These are phyloP conservation scores for Caenorhabditis panamensis DNA, from an alignment of 2,888 invertebrate species.

Conservation along the genomic window DNA sequence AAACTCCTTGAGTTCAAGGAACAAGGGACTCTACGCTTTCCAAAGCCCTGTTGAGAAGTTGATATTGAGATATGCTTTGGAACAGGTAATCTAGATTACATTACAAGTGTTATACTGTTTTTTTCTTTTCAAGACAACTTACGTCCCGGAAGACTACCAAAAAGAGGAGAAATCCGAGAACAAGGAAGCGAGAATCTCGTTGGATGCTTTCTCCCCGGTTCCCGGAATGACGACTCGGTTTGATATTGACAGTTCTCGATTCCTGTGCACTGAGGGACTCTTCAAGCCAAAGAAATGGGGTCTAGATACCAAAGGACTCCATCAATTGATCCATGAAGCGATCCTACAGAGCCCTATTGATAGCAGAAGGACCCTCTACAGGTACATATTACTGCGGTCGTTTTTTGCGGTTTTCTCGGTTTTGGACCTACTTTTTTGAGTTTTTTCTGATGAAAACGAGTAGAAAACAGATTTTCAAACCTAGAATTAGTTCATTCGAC, in stretches of 20 bases:
- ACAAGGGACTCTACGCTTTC: constrained; percentile 81
- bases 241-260: constrained; percentile 82
- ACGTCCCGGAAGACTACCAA: constrained; percentile 83
- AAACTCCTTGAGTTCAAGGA: constrained; percentile 71
- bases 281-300: constrained; percentile 85
- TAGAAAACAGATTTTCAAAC: no score
- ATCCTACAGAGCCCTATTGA: constrained; percentile 85
- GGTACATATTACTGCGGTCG: no score
- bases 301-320: constrained; percentile 84
- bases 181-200: constrained; percentile 55
- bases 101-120: no score
- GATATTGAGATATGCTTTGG: constrained; percentile 83
- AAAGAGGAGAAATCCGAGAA: constrained; percentile 78
- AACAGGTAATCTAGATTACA: constrained; percentile 80
- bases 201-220: constrained; percentile 63
- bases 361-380: constrained; percentile 81
- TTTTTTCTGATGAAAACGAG: no score
- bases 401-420: no score
- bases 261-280: constrained; percentile 83
- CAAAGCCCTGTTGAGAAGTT: constrained; percentile 83
- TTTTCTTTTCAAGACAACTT: constrained; percentile 81
- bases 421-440: no score
- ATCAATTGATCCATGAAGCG: constrained; percentile 84
- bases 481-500: no score
- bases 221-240: constrained; percentile 64